These are phyloP conservation scores for Rhopilema esculentum DNA, from an alignment of 30 jellyfish, hydroid and myxozoan genomes.

Conservation along the genomic window DNA sequence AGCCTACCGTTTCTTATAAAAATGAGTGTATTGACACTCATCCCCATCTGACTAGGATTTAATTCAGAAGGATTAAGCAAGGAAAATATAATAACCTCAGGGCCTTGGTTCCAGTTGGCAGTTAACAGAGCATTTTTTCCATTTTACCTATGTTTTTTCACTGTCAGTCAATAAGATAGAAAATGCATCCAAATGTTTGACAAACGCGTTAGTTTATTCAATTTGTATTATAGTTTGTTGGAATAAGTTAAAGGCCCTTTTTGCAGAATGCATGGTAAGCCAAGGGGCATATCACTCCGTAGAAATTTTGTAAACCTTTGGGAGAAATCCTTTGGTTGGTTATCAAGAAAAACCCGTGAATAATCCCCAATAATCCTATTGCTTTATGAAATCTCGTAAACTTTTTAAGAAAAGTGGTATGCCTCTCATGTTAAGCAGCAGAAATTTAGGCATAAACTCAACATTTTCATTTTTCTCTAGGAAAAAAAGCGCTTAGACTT, in stretches of 20 bases:
- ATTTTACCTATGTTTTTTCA: neutral
- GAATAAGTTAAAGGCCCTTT: neutral
- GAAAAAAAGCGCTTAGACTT: neutral
- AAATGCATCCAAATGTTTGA: neutral
- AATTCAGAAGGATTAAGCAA: neutral
- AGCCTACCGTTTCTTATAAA: neutral
- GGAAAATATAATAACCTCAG: neutral
- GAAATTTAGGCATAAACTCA: neutral
- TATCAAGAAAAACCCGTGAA: neutral
- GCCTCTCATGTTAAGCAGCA: neutral
- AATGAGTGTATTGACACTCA: neutral
- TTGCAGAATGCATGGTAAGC: neutral
- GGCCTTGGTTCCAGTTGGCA: neutral
- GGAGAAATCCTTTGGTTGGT: neutral
- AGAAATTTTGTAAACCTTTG: neutral
- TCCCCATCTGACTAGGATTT: neutral
- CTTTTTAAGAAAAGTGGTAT: neutral
- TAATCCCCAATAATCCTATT: neutral
- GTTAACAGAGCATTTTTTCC: neutral
- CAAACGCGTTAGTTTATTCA: neutral
- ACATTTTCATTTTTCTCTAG: neutral
- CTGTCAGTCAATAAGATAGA: neutral
- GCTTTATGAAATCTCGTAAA: neutral
- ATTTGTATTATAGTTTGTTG: neutral
- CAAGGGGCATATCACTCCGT: neutral